phyloP scores from a whole-genome alignment of 2,888 invertebrate genomes.

The Caenorhabditis zanzibari region DNA sequence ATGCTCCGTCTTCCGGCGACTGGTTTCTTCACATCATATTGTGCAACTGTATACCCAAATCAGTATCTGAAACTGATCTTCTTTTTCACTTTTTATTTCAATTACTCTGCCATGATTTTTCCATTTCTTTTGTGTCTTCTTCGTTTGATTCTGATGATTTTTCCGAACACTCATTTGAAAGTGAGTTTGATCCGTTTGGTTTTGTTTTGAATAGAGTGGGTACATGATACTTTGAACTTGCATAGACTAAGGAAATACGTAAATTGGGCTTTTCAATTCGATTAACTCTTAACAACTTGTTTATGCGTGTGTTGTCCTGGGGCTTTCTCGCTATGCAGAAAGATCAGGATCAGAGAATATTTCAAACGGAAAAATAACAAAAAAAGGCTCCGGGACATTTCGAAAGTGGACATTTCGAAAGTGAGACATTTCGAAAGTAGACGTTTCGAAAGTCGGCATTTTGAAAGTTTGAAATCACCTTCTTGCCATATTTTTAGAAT shows the following conservation, averaged over 20 bases:
- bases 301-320: slow-evolving; percentile 7
- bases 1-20: slow-evolving; percentile 64
- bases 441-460: no score
- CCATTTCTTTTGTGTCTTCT: slow-evolving; percentile 57
- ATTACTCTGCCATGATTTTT: slow-evolving; percentile 61
- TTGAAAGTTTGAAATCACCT: no score
- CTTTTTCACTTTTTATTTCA: slow-evolving; percentile 66
- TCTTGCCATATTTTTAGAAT: no score
- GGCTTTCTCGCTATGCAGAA: neutral
- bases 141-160: slow-evolving; percentile 49
- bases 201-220: neutral
- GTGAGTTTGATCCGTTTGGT: slow-evolving; percentile 26
- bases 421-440: no score
- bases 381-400: neutral
- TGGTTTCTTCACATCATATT: slow-evolving; percentile 54
- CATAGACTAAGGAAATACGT: slow-evolving; percentile 21
- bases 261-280: slow-evolving; percentile 30
- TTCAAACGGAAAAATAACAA: neutral
- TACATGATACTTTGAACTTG: slow-evolving; percentile 29
- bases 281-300: slow-evolving; percentile 6
- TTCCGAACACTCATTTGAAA: slow-evolving; percentile 53
- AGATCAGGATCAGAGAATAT: neutral
- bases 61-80: slow-evolving; percentile 56
- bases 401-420: no score
- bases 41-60: slow-evolving; percentile 46